These are phyloP conservation scores for Trachelus tabidus DNA, from an alignment of 2,888 invertebrate species.

Conservation along the genomic window DNA sequence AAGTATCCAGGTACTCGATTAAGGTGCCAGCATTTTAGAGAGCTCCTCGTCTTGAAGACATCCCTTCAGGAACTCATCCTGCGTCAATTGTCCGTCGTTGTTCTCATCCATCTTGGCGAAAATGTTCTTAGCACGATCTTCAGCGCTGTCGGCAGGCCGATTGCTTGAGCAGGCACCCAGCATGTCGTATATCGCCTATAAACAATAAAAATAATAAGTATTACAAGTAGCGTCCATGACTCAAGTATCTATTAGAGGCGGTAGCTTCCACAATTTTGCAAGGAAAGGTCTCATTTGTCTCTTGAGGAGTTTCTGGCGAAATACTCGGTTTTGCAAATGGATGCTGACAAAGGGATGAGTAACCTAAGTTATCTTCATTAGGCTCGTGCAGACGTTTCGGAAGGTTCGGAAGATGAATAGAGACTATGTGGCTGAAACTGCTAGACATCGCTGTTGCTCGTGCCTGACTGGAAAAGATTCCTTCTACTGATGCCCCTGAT, in stretches of 20 bases:
- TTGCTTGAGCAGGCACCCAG: constrained; percentile 96
- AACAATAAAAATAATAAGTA: not conserved
- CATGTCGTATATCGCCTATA: constrained; percentile 99
- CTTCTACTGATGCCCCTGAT: not conserved
- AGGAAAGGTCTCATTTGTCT: not conserved
- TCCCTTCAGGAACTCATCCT: constrained; percentile 97
- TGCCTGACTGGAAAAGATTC: not conserved
- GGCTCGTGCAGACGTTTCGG: not conserved
- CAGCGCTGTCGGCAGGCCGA: constrained; percentile 94
- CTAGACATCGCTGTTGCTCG: not conserved
- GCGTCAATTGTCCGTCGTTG: constrained; percentile 97
- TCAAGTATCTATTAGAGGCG: not conserved
- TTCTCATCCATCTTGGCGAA: constrained; percentile 99
- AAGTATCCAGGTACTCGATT: constrained; percentile 66
- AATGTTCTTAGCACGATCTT: constrained; percentile 98
- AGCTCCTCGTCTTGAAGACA: constrained; percentile 97
- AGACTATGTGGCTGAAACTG: not conserved
- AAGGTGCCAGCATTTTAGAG: constrained; percentile 94
- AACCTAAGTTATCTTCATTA: not conserved
- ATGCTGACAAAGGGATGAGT: not conserved
- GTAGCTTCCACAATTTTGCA: not conserved
- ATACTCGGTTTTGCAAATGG: not conserved
- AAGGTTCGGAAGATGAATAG: not conserved
- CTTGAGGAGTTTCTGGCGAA: not conserved
- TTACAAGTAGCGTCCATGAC: not conserved